Percentiles rank a stretch among this genome's conserved stretches.
These are phyloP conservation scores for Littorina saxatilis DNA, from an alignment of 1,140 invertebrate species.

Conservation along the genomic window DNA sequence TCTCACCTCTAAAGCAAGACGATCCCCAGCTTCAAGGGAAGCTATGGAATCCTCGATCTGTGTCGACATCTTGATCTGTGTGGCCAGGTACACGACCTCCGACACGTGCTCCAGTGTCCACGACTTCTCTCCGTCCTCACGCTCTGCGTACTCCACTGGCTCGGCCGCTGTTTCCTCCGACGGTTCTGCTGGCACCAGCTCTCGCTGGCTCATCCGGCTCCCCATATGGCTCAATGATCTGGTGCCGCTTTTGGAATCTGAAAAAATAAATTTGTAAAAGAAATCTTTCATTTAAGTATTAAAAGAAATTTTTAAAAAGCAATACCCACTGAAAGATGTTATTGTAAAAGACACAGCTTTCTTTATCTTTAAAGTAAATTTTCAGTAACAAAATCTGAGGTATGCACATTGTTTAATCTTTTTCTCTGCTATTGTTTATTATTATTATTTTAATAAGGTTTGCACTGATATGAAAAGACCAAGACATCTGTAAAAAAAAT, in stretches of 20 bases:
- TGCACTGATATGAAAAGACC: no score
- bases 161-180: neutral
- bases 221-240: slow-evolving; percentile 41
- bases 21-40: slow-evolving; percentile 58
- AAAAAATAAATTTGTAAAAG: no score
- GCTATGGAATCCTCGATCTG: slow-evolving; percentile 61
- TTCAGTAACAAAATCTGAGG: no score
- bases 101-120: slow-evolving; percentile 73
- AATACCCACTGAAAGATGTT: no score
- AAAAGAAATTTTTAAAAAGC: no score
- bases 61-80: slow-evolving; percentile 67
- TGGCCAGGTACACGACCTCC: slow-evolving; percentile 70
- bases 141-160: slow-evolving; percentile 17
- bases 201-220: slow-evolving; percentile 48
- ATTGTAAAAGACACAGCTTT: no score
- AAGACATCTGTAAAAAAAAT: no score
- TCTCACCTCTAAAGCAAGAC: slow-evolving; percentile 56
- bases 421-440: no score
- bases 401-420: no score
- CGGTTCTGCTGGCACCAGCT: neutral
- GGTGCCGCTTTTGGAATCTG: slow-evolving; percentile 9
- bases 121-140: slow-evolving; percentile 50
- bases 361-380: no score
- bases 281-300: no score
- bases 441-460: no score